These are phyloP conservation scores for Eurystomus glaucurus DNA, from an alignment of 2,797 vertebrate genomes.

Conservation along the genomic window DNA sequence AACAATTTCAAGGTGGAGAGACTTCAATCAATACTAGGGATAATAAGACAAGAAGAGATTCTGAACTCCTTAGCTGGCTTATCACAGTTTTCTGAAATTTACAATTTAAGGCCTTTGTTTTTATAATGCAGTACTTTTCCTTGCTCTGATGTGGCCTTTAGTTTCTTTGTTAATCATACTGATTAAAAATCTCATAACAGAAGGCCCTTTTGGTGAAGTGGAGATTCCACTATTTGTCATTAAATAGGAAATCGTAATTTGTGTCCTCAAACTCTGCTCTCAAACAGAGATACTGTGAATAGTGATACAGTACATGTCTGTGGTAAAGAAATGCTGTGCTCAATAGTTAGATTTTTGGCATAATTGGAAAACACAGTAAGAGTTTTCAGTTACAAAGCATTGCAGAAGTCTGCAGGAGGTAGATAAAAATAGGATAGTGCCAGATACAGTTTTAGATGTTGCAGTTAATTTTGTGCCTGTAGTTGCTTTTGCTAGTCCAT, in stretches of 20 bases:
- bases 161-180: not conserved
- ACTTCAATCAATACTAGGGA: slow-evolving; percentile 73
- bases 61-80: not conserved
- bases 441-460: not conserved
- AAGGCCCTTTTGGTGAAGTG: not conserved
- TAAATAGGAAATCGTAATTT: not conserved
- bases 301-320: not conserved
- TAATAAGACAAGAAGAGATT: slow-evolving; percentile 74
- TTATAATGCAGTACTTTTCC: not conserved
- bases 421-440: not conserved
- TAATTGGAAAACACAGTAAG: not conserved
- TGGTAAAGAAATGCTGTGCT: not conserved
- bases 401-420: not conserved
- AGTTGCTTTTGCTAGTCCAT: not conserved
- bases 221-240: not conserved
- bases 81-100: slow-evolving; percentile 57
- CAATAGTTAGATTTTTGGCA: not conserved
- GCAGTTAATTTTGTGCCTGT: not conserved
- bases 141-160: not conserved
- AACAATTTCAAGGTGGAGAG: slow-evolving; percentile 74
- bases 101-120: slow-evolving; percentile 45
- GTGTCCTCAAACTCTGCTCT: not conserved
- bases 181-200: not conserved
- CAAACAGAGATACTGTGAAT: not conserved
- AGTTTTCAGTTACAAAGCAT: not conserved